Base-by-base conservation (phyloP, 1,140 invertebrate genomes). In the Chelonus insularis region DNA sequence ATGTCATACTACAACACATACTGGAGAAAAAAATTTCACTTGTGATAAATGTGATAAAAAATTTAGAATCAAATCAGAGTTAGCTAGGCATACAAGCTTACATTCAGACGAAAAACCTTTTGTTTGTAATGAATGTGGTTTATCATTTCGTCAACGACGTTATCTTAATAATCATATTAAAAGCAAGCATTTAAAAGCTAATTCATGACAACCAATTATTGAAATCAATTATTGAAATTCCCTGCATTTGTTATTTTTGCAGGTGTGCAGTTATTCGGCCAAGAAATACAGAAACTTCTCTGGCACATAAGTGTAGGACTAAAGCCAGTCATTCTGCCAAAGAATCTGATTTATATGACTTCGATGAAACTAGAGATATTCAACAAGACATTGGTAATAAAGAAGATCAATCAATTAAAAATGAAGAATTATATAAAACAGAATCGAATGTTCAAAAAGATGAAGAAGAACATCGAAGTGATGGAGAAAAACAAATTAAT, bases 91-190 rank as follows among this genome's bases (percentile, higher is more conserved):
- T 62, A 73, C 71, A 56, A 72, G 76, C 12, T 81, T 82, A 41
- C 85, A 86, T 68, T 76, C 78, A 4, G 72, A 79, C 9, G 79
- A 80, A 9, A 85, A 82, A 79, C 85, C 75, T 51, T 84, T 73
- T 66, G 84, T 76, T 29, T 83, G 81, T 54, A 68, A 79, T 20
- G 72, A 78, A 12, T 89, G 87, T 67, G 79, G 77, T 1, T 75
- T 82, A 23, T 80, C 73, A 8, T 88, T 88, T 68, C 81, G 83
- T 3, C 84, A 85, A 54, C 75, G 71, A 60, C 70, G 84, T 18
- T 85, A 86, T 63, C 68, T 86, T 20, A 81, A 79, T 23, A 82
- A 76, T 57, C 84, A 85, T 39, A 21, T 70, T 58, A 71, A 71
- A 57, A 72, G 60, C 45, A 65, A 63, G 50, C 70, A 72, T 34